These are phyloP conservation scores for Leptodactylus fallax DNA, from an alignment of 2,797 vertebrate genomes.

Conservation along the genomic window DNA sequence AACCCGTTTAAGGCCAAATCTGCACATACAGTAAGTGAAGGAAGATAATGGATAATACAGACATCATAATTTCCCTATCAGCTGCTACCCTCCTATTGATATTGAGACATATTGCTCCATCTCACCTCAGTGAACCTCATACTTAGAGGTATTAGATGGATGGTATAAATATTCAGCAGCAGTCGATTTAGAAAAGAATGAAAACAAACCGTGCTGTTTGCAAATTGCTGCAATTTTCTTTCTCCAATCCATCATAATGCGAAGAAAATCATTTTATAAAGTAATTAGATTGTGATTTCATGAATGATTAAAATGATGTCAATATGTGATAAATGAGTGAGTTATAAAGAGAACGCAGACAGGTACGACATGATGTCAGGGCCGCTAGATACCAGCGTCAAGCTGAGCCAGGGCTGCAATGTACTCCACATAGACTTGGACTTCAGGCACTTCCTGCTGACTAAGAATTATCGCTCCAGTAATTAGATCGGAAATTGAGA, in stretches of 20 bases:
- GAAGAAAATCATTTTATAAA: conserved; percentile 45
- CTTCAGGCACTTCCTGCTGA: neutral
- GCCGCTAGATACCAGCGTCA: neutral
- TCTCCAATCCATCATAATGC: conserved; percentile 32
- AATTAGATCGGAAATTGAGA: conserved; percentile 18
- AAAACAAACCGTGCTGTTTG: conserved; percentile 34
- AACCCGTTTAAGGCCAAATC: no score
- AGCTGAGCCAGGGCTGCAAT: neutral
- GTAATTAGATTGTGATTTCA: conserved; percentile 51
- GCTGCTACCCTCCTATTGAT: no score
- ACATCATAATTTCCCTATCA: no score
- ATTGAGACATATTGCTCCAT: neutral
- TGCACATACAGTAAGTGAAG: no score
- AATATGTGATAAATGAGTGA: conserved; percentile 48
- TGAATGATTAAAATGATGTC: conserved; percentile 52
- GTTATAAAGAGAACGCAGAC: neutral
- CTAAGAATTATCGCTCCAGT: neutral
- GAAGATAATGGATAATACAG: no score
- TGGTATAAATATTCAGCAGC: neutral
- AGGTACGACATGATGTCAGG: neutral
- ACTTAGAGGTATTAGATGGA: neutral
- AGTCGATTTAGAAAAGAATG: neutral
- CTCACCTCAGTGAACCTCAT: neutral
- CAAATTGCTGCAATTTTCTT: conserved; percentile 15
- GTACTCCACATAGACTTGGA: neutral